Evolutionary conservation across 2,797 vertebrate species (phyloP), one percentile per base, ranked within the genome.

Genomic region (Odontamblyopus rebecca): DNA sequence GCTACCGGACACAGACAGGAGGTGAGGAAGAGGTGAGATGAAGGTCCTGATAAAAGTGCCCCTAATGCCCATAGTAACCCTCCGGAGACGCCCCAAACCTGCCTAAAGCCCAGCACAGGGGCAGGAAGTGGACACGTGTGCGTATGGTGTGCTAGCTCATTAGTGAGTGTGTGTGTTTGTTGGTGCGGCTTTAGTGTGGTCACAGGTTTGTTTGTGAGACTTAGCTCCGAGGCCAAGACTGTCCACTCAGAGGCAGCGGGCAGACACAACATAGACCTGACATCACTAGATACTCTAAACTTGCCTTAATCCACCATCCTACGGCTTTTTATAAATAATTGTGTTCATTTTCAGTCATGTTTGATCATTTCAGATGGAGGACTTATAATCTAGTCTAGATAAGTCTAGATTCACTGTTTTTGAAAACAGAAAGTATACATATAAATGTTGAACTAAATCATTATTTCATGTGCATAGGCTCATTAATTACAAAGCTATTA

Each of bases 1-100:
- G 88, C 90, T 89, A 88, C 89, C 83, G 89, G 88, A 89, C 86
- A 77, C 78, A 69, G 86, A 87, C 87, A 86, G 87, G 88, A 89
- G 89, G 88, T 80, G 79, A 89, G 78, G 67, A 82, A 81, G 74
- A 80, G 86, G 87, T 80, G 84, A 90, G 88, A 90, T 90, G 84
- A 71, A 77, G 89, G 68, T 41, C 78, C 80, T 77, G 90, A 91
- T 89, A 87, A 88, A 82, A 61, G 72, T 63, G 64, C 7, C 74
- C 66, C 72, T 27, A 65, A 75, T 74, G 61, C 71, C 77, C 69
- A 74, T 68, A 60, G 26, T 9, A 79, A 83, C 75, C 82, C 88
- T 82, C 79, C 50, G 72, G 86, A 76, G 88, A 85, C 74, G 61
- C 16, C 71, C 13, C 68, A 61, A 83, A 54, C 86, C 87, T 75